Base-by-base conservation (phyloP, 2,113 vertebrate species). In the Myrmecophaga tridactyla region DNA sequence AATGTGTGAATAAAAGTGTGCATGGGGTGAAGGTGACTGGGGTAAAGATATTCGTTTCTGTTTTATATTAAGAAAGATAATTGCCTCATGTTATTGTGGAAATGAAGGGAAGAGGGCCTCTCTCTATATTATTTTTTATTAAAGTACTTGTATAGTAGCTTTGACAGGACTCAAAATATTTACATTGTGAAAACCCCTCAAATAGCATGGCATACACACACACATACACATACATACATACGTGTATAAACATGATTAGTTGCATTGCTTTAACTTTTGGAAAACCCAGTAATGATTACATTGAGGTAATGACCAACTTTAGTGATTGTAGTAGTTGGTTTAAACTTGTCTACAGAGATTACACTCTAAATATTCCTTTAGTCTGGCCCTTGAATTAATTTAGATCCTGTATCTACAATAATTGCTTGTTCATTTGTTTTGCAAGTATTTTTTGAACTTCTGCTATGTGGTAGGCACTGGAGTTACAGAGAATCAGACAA, bases 251-350 rank as follows among this genome's bases (percentile, higher is more conserved):
- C 36, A 39, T n/a, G 39, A n/a, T 3, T 87, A 60, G 18, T 36
- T 90, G 23, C 34, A 2, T 88, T 69, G 53, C 89, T 90, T 83
- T 77, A 60, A 83, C 12, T 80, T 96, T 84, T 91, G 76, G 39
- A 93, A 93, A 89, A 51, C 34, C 77, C 31, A n/a, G 7, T 39
- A 39, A 53, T 75, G 27, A 69, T 92, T 80, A 58, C 53, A 70
- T 75, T 78, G 62, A 75, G 34, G 31, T 76, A 43, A 29, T 92
- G 75, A 80, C 69, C 58, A 92, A 29, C 13, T 56, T 76, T 36
- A 72, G 63, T 43, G 58, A 69, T 8, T 23, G 90, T 43, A 67
- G 58, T 43, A 63, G 63, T 8, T 20, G 92, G 17, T 13, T 85
- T 85, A 69, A 56, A 34, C 13, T 60, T 34, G 51, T 7, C 7